Base-by-base conservation (phyloP, 2,888 invertebrate genomes). In the Rhamnusium bicolor region DNA sequence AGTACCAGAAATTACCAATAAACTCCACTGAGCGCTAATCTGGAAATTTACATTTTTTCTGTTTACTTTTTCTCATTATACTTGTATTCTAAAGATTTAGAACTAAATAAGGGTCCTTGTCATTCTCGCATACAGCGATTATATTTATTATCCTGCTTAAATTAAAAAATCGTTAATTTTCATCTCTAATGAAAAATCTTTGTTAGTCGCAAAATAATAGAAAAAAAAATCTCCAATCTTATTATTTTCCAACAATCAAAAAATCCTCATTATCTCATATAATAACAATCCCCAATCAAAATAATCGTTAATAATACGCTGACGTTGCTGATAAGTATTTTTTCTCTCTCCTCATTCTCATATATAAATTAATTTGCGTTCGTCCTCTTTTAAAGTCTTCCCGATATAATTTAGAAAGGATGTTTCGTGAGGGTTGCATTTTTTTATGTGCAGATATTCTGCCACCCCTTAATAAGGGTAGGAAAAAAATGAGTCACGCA, bases 401-500 rank as follows among this genome's bases (percentile, higher is more conserved):
- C 78, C 77, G 80, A 81, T 80, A 82, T 82, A 82, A 83, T 82
- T 83, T 81, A 80, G 78, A 74, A 75, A 77, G 78, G 81, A 78
- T 77, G 81, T 80, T 81, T 79, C 77, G 73, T 69, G 79, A 84
- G 85, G 85, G 85, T 83, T 86, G 86, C 85, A 86, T 87, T 88
- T 88, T n/a, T 88, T 88, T 88, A 88, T 87, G 88, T 87, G 86
- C 84, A 85, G 86, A 86, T 86, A 83, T 82, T 83, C 80, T 77
- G 82, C 80, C 80, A 80, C 84, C 83, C 84, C 85, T 84, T 86
- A 87, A 85, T 86, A 86, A 85, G 87, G 85, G 84, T 80, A 80
- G 84, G 82, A 82, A 87, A 87, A 86, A 87, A 87, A 87, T 88
- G 88, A 87, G 87, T 88, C 88, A 88, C 87, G 86, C 86, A 83